A percentile compares a stretch with the other conserved stretches of the same genome.
Evolutionary conservation across 2,113 vertebrate species (phyloP).

Genomic region (Albula goreensis): DNA sequence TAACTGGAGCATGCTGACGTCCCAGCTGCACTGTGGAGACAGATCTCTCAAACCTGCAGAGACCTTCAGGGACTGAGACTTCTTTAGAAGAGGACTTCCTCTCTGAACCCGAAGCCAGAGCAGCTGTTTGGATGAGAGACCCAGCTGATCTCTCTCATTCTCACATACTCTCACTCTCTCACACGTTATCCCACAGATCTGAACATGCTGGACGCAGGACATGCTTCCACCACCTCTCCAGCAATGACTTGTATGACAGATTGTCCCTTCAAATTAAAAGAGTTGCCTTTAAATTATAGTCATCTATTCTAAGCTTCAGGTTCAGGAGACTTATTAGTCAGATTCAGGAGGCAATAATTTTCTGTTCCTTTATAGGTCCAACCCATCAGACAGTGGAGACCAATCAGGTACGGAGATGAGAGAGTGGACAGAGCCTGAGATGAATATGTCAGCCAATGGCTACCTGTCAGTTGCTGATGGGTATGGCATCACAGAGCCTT

Average conservation of each 20-base stretch:
- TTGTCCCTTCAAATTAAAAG: not conserved
- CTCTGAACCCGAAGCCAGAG: slow-evolving; percentile 55
- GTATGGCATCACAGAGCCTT: slow-evolving; percentile 76
- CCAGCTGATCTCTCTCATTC: slow-evolving; percentile 43
- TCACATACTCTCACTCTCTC: slow-evolving; percentile 36
- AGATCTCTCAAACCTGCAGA: slow-evolving; percentile 25
- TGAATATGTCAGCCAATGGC: slow-evolving; percentile 78
- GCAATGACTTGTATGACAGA: not conserved
- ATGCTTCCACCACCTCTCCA: too few relatives aligned
- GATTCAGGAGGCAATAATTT: not conserved
- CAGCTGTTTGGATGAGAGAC: slow-evolving; percentile 64
- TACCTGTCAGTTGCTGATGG: slow-evolving; percentile 79
- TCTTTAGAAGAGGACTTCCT: slow-evolving; percentile 29
- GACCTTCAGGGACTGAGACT: slow-evolving; percentile 32
- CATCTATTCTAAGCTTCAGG: not conserved
- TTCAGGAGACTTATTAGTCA: not conserved
- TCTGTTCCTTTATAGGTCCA: slow-evolving; percentile 30
- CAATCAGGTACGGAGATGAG: slow-evolving; percentile 71
- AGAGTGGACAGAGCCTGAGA: slow-evolving; percentile 74
- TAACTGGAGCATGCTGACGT: not conserved
- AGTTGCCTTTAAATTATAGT: not conserved
- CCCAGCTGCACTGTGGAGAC: slow-evolving; percentile 33
- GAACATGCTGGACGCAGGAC: not conserved
- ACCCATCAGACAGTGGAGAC: slow-evolving; percentile 18
- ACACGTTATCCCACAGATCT: not conserved